Base-by-base conservation (phyloP, 2,113 vertebrate species). In the Pelmatolapia mariae region DNA sequence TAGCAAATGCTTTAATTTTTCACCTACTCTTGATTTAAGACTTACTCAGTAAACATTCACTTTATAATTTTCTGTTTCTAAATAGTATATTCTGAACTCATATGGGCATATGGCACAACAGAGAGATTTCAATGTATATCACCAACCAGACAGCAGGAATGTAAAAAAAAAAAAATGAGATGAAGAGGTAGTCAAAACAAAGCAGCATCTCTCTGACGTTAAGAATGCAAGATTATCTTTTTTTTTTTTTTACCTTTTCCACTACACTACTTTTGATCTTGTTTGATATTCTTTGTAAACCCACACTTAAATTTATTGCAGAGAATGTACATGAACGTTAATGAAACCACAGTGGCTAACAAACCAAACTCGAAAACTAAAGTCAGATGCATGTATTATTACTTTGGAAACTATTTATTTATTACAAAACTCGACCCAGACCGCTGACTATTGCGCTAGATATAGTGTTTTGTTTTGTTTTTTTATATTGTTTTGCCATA, bases 381-480 rank as follows among this genome's bases (percentile, higher is more conserved):
- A 81, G 43, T 87, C 82, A 89, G 86, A 63, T 90, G 86, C 47
- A 61, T 45, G 45, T 11, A 56, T 56, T 63, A 73, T 76, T 80
- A 63, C 13, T 82, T 86, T 81, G 31, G 38, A 78, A 82, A 80
- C 24, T 52, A 90, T 85, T 87, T 82, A 89, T 89, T 89, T 56
- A 86, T 86, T 54, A 61, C 47, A 80, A 47, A 88, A 45, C 56
- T 81, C 45, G 36, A 83, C 53, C 33, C 76, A 80, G 87, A 59
- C 71, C 59, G 52, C 68, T 22, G 36, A 68, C 18, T 54, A 36
- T 79, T 73, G 40, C 47, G 22, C 6, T 83, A 53, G 26, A 87
- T 89, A 82, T 36, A 45, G 12, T 33, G n/a, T 57, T 76, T 85
- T 18, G 45, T 59, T 76, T 73, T 73, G 6, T 7, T 18, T 47